phyloP scores from a whole-genome alignment of 2,797 vertebrate genomes.

The Rhodeus uyekii region DNA sequence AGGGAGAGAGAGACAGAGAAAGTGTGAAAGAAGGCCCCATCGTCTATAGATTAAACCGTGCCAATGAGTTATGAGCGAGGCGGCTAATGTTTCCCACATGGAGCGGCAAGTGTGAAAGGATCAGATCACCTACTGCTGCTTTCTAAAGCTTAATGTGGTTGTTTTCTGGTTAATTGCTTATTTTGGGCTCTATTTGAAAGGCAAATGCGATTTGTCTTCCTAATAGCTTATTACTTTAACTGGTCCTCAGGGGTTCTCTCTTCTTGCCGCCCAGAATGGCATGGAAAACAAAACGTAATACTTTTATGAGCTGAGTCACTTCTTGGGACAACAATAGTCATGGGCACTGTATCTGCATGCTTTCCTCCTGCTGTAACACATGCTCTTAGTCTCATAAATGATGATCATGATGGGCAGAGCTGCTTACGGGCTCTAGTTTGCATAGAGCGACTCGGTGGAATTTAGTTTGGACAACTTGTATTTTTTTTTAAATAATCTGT shows the following conservation, averaged over 20 bases:
- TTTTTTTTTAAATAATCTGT: neutral
- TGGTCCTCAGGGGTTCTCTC: constrained; percentile 51
- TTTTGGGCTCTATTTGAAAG: constrained; percentile 65
- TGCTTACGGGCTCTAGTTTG: neutral
- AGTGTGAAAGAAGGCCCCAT: constrained; percentile 37
- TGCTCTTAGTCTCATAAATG: neutral
- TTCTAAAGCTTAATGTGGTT: constrained; percentile 55
- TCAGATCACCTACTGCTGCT: constrained; percentile 64
- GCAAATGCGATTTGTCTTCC: constrained; percentile 64
- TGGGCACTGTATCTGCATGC: constrained; percentile 29
- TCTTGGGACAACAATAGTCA: constrained; percentile 53
- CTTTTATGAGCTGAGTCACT: constrained; percentile 61
- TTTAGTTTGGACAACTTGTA: neutral
- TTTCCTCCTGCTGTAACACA: neutral
- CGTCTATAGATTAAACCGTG: constrained; percentile 56
- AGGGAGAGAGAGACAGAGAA: constrained; percentile 25
- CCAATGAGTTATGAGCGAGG: constrained; percentile 57
- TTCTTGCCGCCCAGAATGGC: constrained; percentile 47
- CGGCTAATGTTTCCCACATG: constrained; percentile 69
- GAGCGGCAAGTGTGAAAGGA: constrained; percentile 58
- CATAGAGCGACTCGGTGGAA: neutral
- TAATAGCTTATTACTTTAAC: constrained; percentile 65
- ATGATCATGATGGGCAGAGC: constrained; percentile 18
- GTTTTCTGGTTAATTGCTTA: constrained; percentile 64
- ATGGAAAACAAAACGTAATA: constrained; percentile 58